Evolutionary conservation across 37 sponge, comb jelly and placozoan genomes (phyloP).

Genomic region (Eunapius fragilis): DNA sequence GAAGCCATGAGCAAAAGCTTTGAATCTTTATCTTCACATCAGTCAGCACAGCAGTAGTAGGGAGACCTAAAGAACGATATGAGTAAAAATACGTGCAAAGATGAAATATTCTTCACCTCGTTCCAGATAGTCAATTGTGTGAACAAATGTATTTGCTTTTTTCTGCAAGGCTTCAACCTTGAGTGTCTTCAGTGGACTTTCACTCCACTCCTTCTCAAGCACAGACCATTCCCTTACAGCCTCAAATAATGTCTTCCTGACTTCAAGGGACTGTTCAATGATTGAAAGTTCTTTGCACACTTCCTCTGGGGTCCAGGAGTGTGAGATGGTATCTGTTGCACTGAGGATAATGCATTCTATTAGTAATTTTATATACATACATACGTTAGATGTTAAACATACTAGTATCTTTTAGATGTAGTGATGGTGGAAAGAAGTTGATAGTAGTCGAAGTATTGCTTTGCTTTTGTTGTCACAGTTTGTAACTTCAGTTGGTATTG

Average conservation of each 20-base stretch:
- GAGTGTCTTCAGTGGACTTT: conserved; percentile 17
- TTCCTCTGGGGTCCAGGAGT: conserved; percentile 38
- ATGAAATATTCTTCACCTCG: conserved; percentile 23
- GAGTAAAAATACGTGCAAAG: not conserved
- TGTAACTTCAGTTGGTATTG: not conserved
- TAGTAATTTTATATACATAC: no score
- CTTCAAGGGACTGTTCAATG: conserved; percentile 11
- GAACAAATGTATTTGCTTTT: conserved; percentile 39
- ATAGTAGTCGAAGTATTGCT: conserved; percentile 16
- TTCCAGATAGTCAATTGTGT: conserved; percentile 50
- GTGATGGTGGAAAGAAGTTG: conserved; percentile 4
- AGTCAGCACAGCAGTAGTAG: conserved; percentile 41
- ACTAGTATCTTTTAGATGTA: conserved; percentile 20
- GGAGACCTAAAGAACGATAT: conserved; percentile 6
- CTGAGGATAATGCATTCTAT: no score
- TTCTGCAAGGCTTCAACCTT: conserved; percentile 46
- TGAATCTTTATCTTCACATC: conserved; percentile 27
- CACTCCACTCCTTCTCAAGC: conserved; percentile 20
- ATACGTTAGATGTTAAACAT: not conserved
- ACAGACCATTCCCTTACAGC: conserved; percentile 38
- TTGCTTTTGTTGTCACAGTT: conserved; percentile 1
- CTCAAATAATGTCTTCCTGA: conserved; percentile 40
- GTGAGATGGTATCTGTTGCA: conserved; percentile 1
- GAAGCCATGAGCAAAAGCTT: conserved; percentile 36
- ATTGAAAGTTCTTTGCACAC: conserved; percentile 25